Conservation (phyloP, 2,113 vertebrate species). For the Brachyistius frenatus region DNA sequence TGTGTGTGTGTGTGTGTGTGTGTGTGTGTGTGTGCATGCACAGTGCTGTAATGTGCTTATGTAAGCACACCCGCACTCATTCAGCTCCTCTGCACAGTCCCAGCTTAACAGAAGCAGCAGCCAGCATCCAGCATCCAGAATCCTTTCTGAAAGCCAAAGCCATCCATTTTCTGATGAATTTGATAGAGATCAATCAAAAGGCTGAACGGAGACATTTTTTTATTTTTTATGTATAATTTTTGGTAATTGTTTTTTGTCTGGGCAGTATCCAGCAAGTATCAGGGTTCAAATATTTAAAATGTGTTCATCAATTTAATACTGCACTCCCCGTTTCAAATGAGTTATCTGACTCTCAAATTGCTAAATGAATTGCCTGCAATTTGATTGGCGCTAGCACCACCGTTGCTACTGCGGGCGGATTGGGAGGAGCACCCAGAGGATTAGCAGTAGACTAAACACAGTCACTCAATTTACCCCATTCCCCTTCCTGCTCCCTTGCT, state of each 20-base stretch:
- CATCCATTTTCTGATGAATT: background rate
- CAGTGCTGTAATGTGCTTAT: slow-evolving; percentile 68
- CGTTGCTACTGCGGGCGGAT: background rate
- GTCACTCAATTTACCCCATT: background rate
- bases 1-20: background rate
- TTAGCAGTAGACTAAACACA: slow-evolving; percentile 6
- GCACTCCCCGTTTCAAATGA: background rate
- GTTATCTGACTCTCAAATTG: slow-evolving; percentile 1
- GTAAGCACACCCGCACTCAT: slow-evolving; percentile 65
- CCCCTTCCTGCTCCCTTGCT: background rate
- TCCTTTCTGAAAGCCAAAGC: slow-evolving; percentile 13
- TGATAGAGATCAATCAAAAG: slow-evolving; percentile 5
- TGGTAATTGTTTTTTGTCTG: too few species aligned
- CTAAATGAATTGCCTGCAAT: background rate
- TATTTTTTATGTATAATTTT: too few species aligned
- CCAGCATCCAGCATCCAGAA: slow-evolving; percentile 26
- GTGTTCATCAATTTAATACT: background rate
- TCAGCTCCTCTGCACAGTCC: slow-evolving; percentile 46
- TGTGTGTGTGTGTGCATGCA: slow-evolving; percentile 29
- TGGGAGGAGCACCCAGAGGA: background rate
- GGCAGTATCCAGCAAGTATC: too few species aligned
- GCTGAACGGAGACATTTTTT: background rate
- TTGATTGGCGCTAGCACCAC: background rate
- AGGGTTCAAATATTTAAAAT: background rate
- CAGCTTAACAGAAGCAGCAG: slow-evolving; percentile 39